Conservation (phyloP, 2,113 vertebrate genomes). For the Nipponia nippon region DNA sequence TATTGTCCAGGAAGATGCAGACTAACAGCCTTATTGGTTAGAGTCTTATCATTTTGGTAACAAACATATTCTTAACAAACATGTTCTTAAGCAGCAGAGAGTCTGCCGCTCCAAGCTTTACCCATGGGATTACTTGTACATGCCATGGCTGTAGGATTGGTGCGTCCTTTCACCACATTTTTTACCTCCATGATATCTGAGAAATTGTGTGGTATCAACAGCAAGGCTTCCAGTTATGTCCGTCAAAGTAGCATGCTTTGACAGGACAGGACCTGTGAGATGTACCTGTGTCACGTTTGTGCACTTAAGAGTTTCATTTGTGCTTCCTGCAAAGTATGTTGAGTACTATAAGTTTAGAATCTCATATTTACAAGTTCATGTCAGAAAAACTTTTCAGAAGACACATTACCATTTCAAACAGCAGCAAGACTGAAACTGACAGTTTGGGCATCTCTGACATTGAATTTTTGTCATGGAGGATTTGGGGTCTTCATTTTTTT, state of each 20-base stretch:
- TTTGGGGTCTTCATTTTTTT: neutral
- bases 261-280: neutral
- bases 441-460: neutral
- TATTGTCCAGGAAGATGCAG: neutral
- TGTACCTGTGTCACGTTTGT: neutral
- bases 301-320: neutral
- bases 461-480: neutral
- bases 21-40: neutral
- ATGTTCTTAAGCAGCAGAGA: neutral
- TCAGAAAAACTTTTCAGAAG: neutral
- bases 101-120: neutral
- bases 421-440: neutral
- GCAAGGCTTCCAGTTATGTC: neutral
- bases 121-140: accelerated
- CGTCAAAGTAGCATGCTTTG: accelerated
- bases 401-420: neutral
- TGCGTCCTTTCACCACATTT: neutral
- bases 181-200: neutral
- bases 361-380: neutral
- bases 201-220: neutral
- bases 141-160: neutral
- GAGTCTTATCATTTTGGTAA: neutral
- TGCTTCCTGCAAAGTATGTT: neutral
- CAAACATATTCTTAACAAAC: neutral
- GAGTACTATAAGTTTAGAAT: neutral